A percentile compares a stretch with the other conserved stretches of the same genome.
Conservation (phyloP, 2,113 vertebrate species). For the Albula glossodonta region DNA sequence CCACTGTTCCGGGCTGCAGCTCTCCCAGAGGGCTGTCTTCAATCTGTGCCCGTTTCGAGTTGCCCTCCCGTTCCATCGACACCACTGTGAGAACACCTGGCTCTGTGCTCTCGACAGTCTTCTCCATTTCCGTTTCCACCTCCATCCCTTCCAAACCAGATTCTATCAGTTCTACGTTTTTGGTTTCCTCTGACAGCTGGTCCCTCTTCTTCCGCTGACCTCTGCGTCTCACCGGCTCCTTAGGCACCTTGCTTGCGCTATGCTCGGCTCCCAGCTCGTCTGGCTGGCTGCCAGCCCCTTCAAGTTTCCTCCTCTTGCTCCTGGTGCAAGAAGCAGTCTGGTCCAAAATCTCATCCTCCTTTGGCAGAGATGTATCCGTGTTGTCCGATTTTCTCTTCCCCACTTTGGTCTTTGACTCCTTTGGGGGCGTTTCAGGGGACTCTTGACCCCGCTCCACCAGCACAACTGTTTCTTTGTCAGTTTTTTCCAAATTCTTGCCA, state of each 20-base stretch:
- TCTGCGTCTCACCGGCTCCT: conserved; percentile 11
- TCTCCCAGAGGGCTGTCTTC: not conserved
- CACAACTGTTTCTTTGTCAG: not conserved
- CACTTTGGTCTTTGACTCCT: conserved; percentile 40
- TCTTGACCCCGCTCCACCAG: not conserved
- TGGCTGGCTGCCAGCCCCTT: conserved; percentile 10
- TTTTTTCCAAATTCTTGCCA: not conserved
- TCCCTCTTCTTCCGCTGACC: not conserved
- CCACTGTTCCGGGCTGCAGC: not conserved
- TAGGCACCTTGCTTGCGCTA: not conserved
- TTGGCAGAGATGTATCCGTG: conserved; percentile 40
- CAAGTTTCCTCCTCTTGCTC: conserved; percentile 45
- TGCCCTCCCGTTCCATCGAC: not conserved
- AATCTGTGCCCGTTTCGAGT: not conserved
- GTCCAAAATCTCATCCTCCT: conserved; percentile 6
- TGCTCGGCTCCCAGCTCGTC: not conserved
- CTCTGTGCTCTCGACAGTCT: not conserved
- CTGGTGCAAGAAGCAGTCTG: conserved; percentile 35
- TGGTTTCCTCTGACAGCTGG: conserved; percentile 39
- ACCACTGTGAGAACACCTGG: not conserved
- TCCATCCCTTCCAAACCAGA: not conserved
- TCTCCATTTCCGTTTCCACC: not conserved
- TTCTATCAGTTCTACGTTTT: conserved; percentile 10
- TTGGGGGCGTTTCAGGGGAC: not conserved
- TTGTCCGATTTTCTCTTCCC: conserved; percentile 58